Evolutionary conservation across 2,888 invertebrate genomes (phyloP).

Genomic region (Chloromyia formosa): DNA sequence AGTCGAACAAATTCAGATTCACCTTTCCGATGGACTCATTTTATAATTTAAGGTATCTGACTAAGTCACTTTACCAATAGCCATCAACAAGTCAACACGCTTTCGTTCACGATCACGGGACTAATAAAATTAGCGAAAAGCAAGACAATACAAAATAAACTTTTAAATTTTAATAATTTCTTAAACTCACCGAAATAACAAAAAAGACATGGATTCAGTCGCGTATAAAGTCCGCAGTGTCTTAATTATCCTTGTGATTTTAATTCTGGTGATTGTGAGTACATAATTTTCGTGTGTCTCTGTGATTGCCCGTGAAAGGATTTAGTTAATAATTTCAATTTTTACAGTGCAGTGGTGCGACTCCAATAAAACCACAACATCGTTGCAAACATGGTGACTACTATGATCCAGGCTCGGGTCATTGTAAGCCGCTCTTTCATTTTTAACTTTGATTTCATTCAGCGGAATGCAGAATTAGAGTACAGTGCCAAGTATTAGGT

Average conservation of each 20-base stretch:
- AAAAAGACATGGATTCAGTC: constrained; percentile 20
- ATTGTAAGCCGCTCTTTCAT: constrained; percentile 36
- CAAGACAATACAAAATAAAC: background rate
- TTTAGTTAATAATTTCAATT: background rate
- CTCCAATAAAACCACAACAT: constrained; percentile 19
- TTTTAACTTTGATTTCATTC: constrained; percentile 16
- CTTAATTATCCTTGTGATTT: background rate
- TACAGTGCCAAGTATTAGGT: background rate
- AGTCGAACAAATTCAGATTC: background rate
- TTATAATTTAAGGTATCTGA: constrained; percentile 21
- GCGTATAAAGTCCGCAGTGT: background rate
- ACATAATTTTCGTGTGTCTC: background rate
- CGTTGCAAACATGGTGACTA: constrained; percentile 33
- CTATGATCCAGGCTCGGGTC: constrained; percentile 31
- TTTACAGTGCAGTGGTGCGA: constrained; percentile 11
- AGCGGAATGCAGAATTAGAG: background rate
- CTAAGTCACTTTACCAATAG: constrained; percentile 26
- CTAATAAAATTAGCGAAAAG: background rate
- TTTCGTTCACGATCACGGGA: background rate
- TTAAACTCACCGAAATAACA: background rate
- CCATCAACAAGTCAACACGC: constrained; percentile 16
- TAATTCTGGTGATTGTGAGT: constrained; percentile 10
- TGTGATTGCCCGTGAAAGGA: background rate
- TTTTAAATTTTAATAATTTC: background rate
- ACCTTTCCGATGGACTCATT: background rate